A percentile compares a stretch with the other conserved stretches of the same genome.
These are phyloP conservation scores for Lacerta agilis DNA, from an alignment of 2,797 vertebrate genomes.

Conservation along the genomic window DNA sequence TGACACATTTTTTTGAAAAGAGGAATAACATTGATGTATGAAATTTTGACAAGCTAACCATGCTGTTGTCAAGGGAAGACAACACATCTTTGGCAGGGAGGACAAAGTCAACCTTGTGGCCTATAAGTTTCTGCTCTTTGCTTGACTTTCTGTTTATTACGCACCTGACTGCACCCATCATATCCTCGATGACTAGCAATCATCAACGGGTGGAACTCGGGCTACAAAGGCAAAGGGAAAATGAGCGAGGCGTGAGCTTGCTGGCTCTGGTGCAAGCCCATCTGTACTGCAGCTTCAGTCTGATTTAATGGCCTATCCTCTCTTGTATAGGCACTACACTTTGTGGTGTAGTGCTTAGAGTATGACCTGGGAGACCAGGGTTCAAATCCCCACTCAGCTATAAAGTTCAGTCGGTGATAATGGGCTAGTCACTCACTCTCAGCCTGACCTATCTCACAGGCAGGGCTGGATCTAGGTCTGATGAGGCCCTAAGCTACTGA, in stretches of 20 bases:
- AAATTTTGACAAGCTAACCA: background rate
- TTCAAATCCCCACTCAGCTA: too few relatives aligned
- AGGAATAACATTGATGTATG: background rate
- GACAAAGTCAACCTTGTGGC: background rate
- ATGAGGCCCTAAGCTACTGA: too few relatives aligned
- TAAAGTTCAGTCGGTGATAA: too few relatives aligned
- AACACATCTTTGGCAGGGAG: background rate
- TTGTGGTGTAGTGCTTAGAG: too few relatives aligned
- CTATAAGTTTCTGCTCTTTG: background rate
- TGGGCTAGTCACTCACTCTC: too few relatives aligned
- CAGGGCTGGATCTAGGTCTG: too few relatives aligned
- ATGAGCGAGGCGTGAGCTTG: background rate
- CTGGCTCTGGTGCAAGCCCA: background rate
- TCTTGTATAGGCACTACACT: background rate
- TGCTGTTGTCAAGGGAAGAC: background rate
- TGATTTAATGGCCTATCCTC: background rate
- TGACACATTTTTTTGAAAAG: background rate
- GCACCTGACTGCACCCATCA: background rate
- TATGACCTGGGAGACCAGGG: too few relatives aligned
- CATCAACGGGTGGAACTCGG: background rate
- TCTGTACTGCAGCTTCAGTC: too few relatives aligned
- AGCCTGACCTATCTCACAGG: too few relatives aligned
- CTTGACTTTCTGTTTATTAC: slow-evolving; percentile 19
- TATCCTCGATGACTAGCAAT: background rate
- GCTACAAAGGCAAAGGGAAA: slow-evolving; percentile 1